Percentiles rank a stretch among this genome's conserved stretches.
Evolutionary conservation across 2,797 vertebrate species (phyloP).

Genomic region (Menidia menidia): DNA sequence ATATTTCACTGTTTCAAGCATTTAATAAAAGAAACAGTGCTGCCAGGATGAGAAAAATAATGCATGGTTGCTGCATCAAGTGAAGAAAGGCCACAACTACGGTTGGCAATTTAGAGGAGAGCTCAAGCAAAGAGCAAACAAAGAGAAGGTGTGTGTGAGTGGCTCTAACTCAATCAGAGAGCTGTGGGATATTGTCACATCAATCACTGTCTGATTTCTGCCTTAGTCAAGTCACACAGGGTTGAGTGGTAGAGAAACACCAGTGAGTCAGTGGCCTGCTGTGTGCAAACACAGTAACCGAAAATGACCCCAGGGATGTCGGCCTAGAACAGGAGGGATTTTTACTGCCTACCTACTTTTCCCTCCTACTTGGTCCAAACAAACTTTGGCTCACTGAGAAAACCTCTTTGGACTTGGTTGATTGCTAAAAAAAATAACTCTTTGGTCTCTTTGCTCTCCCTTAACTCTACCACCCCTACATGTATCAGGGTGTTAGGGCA

Average conservation of each 20-base stretch:
- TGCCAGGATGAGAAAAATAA: slow-evolving; percentile 39
- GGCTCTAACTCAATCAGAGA: slow-evolving; percentile 76
- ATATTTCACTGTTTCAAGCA: slow-evolving; percentile 48
- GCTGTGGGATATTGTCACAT: slow-evolving; percentile 70
- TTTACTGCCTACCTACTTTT: slow-evolving; percentile 40
- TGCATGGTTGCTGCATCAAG: neutral
- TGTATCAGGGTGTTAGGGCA: slow-evolving; percentile 56
- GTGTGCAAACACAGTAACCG: slow-evolving; percentile 43
- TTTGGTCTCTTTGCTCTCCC: slow-evolving; percentile 30
- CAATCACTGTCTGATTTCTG: slow-evolving; percentile 81
- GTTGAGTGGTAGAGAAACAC: slow-evolving; percentile 57
- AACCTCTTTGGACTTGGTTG: slow-evolving; percentile 46
- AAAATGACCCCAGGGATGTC: slow-evolving; percentile 58
- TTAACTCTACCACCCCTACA: slow-evolving; percentile 38
- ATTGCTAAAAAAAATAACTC: slow-evolving; percentile 62
- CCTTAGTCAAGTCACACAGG: slow-evolving; percentile 31
- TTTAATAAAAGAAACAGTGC: slow-evolving; percentile 60
- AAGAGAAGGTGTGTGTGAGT: slow-evolving; percentile 68
- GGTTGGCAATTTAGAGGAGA: slow-evolving; percentile 64
- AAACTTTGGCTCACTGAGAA: slow-evolving; percentile 49
- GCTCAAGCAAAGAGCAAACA: slow-evolving; percentile 73
- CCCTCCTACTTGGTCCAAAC: slow-evolving; percentile 58
- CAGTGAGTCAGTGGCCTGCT: slow-evolving; percentile 34
- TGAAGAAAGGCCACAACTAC: slow-evolving; percentile 57
- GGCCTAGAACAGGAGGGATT: slow-evolving; percentile 16